Conservation (phyloP, 2,888 invertebrate genomes). For the Sphaerophoria rueppellii region DNA sequence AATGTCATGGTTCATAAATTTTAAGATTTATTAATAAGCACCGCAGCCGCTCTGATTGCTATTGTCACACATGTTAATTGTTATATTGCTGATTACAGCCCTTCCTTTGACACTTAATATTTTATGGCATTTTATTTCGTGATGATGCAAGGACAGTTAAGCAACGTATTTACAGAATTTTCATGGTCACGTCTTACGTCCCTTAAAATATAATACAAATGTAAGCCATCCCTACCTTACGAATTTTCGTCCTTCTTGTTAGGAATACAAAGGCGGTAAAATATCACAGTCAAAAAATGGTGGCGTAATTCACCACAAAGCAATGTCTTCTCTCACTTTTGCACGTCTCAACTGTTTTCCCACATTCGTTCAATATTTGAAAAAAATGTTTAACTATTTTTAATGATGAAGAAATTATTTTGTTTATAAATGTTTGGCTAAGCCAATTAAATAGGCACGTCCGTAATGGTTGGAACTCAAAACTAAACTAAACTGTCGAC, state of each 20-base stretch:
- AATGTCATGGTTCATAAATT: slow-evolving; percentile 28
- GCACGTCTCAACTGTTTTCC: not conserved
- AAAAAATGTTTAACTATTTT: not conserved
- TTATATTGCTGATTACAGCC: no score
- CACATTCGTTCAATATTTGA: not conserved
- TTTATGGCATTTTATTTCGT: no score
- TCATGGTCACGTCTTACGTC: not conserved
- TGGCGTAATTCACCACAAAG: not conserved
- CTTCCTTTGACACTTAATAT: no score
- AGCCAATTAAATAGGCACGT: slow-evolving; percentile 15
- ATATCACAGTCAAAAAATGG: not conserved
- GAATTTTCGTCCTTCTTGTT: not conserved
- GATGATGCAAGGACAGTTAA: no score
- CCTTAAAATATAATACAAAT: not conserved
- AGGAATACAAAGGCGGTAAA: not conserved
- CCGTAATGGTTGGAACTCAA: slow-evolving; percentile 47
- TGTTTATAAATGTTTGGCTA: not conserved
- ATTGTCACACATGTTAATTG: not conserved
- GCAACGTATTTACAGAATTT: no score
- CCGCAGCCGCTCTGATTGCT: not conserved
- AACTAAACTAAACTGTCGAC: slow-evolving; percentile 55
- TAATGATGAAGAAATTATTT: not conserved
- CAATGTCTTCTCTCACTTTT: not conserved
- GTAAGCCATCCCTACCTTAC: not conserved
- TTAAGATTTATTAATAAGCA: not conserved